A percentile compares a stretch with the other conserved stretches of the same genome.
Conservation (phyloP, 1,140 invertebrate genomes). For the Tachypleus tridentatus region DNA sequence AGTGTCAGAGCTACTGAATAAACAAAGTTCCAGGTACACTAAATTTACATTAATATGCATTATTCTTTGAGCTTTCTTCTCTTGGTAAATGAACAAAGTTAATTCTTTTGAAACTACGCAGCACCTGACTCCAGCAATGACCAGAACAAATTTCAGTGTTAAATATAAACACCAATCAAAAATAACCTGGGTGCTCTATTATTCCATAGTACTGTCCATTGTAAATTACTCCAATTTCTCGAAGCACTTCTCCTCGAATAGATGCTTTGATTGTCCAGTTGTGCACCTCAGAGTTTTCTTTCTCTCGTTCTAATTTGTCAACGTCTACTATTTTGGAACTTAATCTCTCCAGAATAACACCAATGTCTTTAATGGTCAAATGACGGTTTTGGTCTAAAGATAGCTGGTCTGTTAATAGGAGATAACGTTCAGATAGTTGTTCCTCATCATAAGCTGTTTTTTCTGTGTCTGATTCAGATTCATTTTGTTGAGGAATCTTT, state of each 20-base stretch:
- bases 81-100: too few species aligned
- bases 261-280: slow-evolving; percentile 90
- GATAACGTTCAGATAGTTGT: slow-evolving; percentile 60
- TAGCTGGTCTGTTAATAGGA: slow-evolving; percentile 79
- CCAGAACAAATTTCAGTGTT: too few species aligned
- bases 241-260: slow-evolving; percentile 72
- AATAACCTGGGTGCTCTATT: slow-evolving; percentile 79
- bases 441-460: slow-evolving; percentile 51
- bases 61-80: too few species aligned
- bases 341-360: slow-evolving; percentile 79
- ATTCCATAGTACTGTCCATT: slow-evolving; percentile 92
- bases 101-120: too few species aligned
- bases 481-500: slow-evolving; percentile 29
- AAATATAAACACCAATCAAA: slow-evolving; percentile 14
- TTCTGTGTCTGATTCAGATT: slow-evolving; percentile 81
- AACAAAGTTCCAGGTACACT: too few species aligned
- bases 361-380: slow-evolving; percentile 86
- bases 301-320: slow-evolving; percentile 75
- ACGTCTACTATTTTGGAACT: slow-evolving; percentile 88
- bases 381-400: slow-evolving; percentile 72
- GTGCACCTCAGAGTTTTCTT: slow-evolving; percentile 79
- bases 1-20: too few species aligned
- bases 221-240: slow-evolving; percentile 84
- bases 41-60: too few species aligned
- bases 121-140: too few species aligned